Base-by-base conservation (phyloP, 2,888 invertebrate genomes). In the Philhelius pedissequus region DNA sequence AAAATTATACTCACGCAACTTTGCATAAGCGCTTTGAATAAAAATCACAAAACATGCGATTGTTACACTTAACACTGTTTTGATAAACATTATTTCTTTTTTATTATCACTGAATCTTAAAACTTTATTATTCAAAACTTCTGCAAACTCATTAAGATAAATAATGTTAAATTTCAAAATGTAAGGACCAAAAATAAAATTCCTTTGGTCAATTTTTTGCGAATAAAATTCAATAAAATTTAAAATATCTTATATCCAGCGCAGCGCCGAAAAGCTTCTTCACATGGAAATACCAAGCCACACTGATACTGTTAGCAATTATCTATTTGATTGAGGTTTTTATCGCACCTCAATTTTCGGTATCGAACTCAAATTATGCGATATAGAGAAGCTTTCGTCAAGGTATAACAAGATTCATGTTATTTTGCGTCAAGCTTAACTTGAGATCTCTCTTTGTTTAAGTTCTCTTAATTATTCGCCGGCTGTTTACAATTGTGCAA, bases 1-100 rank as follows among this genome's bases (percentile, higher is more conserved):
- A n/a, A 6, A 5, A 15, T 4, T n/a, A 15, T 69, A 81, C 81
- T 82, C 70, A 82, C 81, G 81, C 71, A 82, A 77, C 9, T 76
- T 73, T 1, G 81, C 9, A 20, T 38, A 52, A 9, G 13, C 76
- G 40, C 52, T 11, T 8, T 71, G 81, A 60, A 68, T 68, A 25
- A 22, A 54, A 62, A 77, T 38, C 9, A 35, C 8, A 27, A 73
- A 38, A 13, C 13, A 3, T 54, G 68, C 6, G 8, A 62, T 58
- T 45, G 43, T 71, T 60, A 82, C 43, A 82, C 52, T 54, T 2
- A 71, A 68, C 68, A 68, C 68, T 7, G 40, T 32, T n/a, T 54
- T 54, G 4, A 11, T 30, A 11, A 27, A 18, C 54, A 52, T 30
- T 8, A 9, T n/a, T 54, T 9, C 9, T 54, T 0, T 52, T 32